Evolutionary conservation across 2,797 vertebrate species (phyloP), one percentile per base, ranked within the genome.

Genomic region (Aphelocoma californica): DNA sequence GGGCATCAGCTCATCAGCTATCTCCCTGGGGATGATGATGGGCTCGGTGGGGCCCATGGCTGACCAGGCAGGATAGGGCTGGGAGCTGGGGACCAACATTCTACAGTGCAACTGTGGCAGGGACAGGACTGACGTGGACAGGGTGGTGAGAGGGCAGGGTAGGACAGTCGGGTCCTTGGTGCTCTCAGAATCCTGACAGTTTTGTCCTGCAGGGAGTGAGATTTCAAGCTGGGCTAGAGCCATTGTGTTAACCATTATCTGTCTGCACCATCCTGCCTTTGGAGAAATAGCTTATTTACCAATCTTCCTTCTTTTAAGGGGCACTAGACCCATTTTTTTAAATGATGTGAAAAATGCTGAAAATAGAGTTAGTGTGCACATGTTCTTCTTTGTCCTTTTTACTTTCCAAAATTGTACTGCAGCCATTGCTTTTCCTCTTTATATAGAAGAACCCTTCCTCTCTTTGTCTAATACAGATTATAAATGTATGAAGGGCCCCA

Each of bases 1-100:
- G 9, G 16, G 18, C 18, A 48, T 25, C 0, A 0, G 12, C 2
- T 14, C 18, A 48, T 25, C 0, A 0, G 12, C 2, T 14, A 18
- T 12, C 17, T 50, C 18, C 15, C 14, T 32, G 24, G 13, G 5
- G 3, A 7, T 8, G 10, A 14, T 14, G 45, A 16, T n/a, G 23
- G 14, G 16, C 12, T 74, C 2, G 7, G 18, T 18, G 26, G 5
- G 10, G 3, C 10, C 10, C 4, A 3, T 18, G 18, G 6, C 3
- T 0, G 0, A 8, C 8, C 3, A 1, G 34, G 29, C n/a, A 82
- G 57, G 7, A 7, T 9, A 70, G 11, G 12, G 12, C 14, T 65
- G 31, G 31, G 18, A 66, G 21, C 18, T 56, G 18, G 7, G n/a
- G 15, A 66, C 9, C 19, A 31, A 6, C 4, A 47, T 23, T 25